These are phyloP conservation scores for Desmodus rotundus DNA, from an alignment of 2,113 vertebrate genomes.

Conservation along the genomic window DNA sequence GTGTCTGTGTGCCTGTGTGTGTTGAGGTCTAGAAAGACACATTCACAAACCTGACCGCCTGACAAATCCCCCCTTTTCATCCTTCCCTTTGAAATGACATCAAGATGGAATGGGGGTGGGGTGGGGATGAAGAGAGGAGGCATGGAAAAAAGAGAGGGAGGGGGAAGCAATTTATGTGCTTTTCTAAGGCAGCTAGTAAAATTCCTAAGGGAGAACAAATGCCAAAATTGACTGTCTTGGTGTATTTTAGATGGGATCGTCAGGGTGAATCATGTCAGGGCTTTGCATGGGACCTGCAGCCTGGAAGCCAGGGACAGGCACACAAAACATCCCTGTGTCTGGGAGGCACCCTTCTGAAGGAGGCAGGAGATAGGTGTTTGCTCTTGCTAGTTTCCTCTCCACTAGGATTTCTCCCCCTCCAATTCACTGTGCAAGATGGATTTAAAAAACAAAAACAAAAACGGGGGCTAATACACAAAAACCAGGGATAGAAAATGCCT, in stretches of 20 bases:
- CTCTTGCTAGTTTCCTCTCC: constrained; percentile 40
- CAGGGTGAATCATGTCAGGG: constrained; percentile 79
- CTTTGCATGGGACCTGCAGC: constrained; percentile 71
- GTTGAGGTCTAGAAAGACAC: constrained; percentile 47
- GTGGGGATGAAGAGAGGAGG: not conserved
- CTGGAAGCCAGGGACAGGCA: constrained; percentile 63
- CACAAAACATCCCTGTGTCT: constrained; percentile 47
- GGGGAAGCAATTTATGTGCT: constrained; percentile 78
- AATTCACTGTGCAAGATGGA: constrained; percentile 67
- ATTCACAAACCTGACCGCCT: constrained; percentile 58
- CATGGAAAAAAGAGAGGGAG: constrained; percentile 68
- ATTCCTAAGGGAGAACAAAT: constrained; percentile 80
- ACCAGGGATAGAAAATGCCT: constrained; percentile 35
- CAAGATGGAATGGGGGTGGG: constrained; percentile 56
- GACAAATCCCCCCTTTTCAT: constrained; percentile 64
- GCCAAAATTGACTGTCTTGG: constrained; percentile 80
- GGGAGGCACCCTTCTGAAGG: constrained; percentile 57
- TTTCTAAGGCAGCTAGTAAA: constrained; percentile 77
- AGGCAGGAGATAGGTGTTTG: constrained; percentile 62
- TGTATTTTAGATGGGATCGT: constrained; percentile 76
- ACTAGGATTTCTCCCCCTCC: constrained; percentile 31
- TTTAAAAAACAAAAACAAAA: constrained; percentile 48
- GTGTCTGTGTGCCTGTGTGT: not conserved
- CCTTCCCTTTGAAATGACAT: constrained; percentile 72
- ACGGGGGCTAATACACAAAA: constrained; percentile 50